Evolutionary conservation across 2,888 invertebrate species (phyloP), one percentile per base, ranked within the genome.

Genomic region (Agonopterix subpropinquella): DNA sequence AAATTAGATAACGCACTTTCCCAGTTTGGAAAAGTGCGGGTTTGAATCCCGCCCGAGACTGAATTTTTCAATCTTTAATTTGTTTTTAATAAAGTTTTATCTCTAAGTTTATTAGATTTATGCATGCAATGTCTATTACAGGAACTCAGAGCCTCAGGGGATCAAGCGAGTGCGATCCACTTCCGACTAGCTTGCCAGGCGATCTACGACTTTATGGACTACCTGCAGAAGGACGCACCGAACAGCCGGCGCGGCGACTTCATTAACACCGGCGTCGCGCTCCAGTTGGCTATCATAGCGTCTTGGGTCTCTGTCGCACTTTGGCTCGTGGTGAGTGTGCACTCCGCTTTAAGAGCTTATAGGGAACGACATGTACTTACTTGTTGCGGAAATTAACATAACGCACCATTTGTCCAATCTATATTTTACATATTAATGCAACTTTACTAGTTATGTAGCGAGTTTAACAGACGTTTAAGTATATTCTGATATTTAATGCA

Each of bases 141-240:
- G 89, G 74, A 83, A 55, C 65, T 91, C 1, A 77, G 79, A 48
- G 82, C 91, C 8, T 74, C 87, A 41, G 92, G 92, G 10, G 90
- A 90, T 49, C 88, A 91, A 37, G 87, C 91, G 7, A 88, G 89
- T 2, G 90, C 90, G 0, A 90, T 94, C 55, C 90, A 92, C 64
- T 88, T 90, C 52, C 91, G 95, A 9, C 77, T 96, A 2, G 83
- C 91, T 0, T 96, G 96, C 68, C 92, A 92, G 51, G 92, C 94
- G 0, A 90, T 95, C 46, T 92, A 92, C 60, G 96, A 96, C 78
- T 95, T 94, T 71, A 94, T 96, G 94, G 96, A 96, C 71, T 96
- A 94, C 62, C 81, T 95, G 52, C 93, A 94, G 53, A 92, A 93
- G 47, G 92, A 93, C 59, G 87, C 91, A 0, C 91, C 90, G 46